phyloP scores from a whole-genome alignment of 2,888 invertebrate genomes.

The Drosophila stalkeri region DNA sequence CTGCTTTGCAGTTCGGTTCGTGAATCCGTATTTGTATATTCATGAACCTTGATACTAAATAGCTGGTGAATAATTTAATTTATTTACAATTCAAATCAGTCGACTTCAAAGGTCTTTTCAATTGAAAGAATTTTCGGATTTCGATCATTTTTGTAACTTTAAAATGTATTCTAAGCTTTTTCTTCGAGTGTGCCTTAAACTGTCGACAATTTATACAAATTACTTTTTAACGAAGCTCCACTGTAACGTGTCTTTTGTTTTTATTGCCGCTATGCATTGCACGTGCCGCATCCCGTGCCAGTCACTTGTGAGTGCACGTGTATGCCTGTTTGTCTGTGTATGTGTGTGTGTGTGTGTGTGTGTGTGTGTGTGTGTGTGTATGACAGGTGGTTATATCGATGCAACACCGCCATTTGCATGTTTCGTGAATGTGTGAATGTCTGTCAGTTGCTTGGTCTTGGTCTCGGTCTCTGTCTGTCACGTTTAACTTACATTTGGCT shows the following conservation, averaged over 20 bases:
- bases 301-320: slow-evolving; percentile 6
- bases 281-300: slow-evolving; percentile 36
- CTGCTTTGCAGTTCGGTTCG: not conserved
- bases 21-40: not conserved
- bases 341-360: not conserved
- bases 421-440: slow-evolving; percentile 27
- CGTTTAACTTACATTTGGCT: slow-evolving; percentile 27
- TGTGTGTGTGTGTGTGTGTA: slow-evolving; percentile 35
- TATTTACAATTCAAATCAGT: not conserved
- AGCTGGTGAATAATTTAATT: not conserved
- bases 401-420: slow-evolving; percentile 55
- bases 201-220: slow-evolving; percentile 3
- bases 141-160: not conserved
- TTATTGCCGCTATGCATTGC: slow-evolving; percentile 15
- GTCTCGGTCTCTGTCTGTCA: slow-evolving; percentile 28
- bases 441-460: slow-evolving; percentile 24
- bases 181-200: not conserved
- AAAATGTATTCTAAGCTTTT: not conserved
- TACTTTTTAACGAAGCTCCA: slow-evolving; percentile 17
- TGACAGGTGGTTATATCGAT: slow-evolving; percentile 79
- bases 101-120: too few relatives aligned
- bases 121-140: not conserved
- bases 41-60: not conserved
- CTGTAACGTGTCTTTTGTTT: slow-evolving; percentile 41
- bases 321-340: not conserved